These are phyloP conservation scores for Arizona elegans DNA, from an alignment of 2,113 vertebrate species.

Conservation along the genomic window DNA sequence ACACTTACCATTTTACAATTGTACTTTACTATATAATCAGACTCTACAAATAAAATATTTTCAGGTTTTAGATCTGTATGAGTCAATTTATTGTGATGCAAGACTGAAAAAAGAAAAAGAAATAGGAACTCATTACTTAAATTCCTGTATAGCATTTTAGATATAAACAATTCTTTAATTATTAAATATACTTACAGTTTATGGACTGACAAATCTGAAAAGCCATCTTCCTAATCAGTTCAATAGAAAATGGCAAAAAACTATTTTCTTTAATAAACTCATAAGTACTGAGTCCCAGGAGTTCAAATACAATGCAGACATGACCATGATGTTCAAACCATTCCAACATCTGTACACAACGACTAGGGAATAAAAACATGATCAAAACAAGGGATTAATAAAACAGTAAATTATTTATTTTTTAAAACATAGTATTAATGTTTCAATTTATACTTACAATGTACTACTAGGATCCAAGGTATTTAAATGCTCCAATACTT, in stretches of 20 bases:
- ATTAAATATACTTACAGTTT: conserved; percentile 81
- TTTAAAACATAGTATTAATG: not conserved
- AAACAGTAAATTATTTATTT: not conserved
- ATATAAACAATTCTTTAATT: not conserved
- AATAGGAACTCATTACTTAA: conserved; percentile 15
- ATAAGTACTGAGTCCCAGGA: conserved; percentile 94
- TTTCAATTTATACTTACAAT: conserved; percentile 68
- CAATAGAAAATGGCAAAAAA: conserved; percentile 90
- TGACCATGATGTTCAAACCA: conserved; percentile 97
- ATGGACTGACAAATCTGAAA: conserved; percentile 89
- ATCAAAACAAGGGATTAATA: not conserved
- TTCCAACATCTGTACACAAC: conserved; percentile 92
- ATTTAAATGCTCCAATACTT: conserved; percentile 90
- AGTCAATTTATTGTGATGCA: conserved; percentile 92
- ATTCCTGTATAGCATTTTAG: not conserved
- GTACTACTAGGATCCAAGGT: conserved; percentile 79
- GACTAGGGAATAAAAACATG: conserved; percentile 59
- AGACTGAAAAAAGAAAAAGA: conserved; percentile 75
- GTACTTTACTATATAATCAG: conserved; percentile 86
- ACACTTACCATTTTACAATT: conserved; percentile 84
- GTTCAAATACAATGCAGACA: conserved; percentile 91
- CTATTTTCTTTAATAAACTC: conserved; percentile 97
- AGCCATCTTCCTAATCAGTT: conserved; percentile 92
- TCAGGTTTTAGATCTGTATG: conserved; percentile 97
- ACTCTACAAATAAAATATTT: conserved; percentile 95